These are phyloP conservation scores for Pangasius krempfi DNA, from an alignment of 2,797 vertebrate species.

Conservation along the genomic window DNA sequence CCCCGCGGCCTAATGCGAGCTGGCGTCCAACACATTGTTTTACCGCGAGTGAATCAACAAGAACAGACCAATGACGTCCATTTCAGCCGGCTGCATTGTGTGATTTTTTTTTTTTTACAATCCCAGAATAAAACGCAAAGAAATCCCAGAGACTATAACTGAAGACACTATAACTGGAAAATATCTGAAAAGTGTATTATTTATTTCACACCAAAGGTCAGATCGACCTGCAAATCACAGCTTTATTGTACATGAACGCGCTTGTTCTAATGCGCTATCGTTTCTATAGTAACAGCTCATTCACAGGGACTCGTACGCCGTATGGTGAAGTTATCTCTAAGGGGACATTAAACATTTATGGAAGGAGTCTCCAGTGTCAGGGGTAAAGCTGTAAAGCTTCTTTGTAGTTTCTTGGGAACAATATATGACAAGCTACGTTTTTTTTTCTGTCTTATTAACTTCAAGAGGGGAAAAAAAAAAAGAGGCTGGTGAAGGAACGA, in stretches of 20 bases:
- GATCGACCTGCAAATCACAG: not conserved
- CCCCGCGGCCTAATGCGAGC: not conserved
- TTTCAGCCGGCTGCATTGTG: not conserved
- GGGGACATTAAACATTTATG: not conserved
- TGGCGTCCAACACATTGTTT: not conserved
- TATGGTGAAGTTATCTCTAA: not conserved
- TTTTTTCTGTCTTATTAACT: not conserved
- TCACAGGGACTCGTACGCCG: not conserved
- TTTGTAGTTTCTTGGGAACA: not conserved
- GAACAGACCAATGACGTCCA: not conserved
- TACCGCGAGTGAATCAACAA: not conserved
- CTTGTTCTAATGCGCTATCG: not conserved
- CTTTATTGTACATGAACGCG: not conserved
- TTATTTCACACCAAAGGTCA: not conserved
- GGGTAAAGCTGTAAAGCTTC: not conserved
- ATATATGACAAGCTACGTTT: not conserved
- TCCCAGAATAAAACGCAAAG: not conserved
- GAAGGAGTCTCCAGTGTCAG: not conserved
- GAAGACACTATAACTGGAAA: not conserved
- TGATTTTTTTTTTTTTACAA: not conserved
- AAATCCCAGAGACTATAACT: not conserved
- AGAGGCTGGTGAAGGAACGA: not conserved
- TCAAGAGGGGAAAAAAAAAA: not conserved
- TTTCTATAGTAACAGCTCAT: not conserved
- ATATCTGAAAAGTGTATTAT: not conserved